These are phyloP conservation scores for Urosaurus nigricauda DNA, from an alignment of 2,797 vertebrate genomes.

Conservation along the genomic window DNA sequence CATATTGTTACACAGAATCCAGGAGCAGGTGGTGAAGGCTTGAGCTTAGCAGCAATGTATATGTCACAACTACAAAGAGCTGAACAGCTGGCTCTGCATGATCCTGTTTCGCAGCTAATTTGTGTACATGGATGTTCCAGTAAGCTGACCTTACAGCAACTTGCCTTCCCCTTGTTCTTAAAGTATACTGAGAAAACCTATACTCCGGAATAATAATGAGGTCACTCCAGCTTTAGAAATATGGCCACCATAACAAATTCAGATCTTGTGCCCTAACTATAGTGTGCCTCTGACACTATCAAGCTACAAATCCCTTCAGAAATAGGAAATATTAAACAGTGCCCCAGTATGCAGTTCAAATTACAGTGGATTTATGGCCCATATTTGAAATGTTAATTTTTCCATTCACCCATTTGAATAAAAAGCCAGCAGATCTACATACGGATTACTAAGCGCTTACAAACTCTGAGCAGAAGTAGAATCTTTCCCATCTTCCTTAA, in stretches of 20 bases:
- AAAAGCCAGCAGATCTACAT: not conserved
- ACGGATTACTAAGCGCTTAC: not conserved
- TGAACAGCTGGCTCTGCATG: constrained; percentile 25
- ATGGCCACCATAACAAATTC: not conserved
- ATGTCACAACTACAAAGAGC: constrained; percentile 12
- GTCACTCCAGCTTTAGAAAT: not conserved
- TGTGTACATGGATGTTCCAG: not conserved
- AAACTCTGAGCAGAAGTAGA: not conserved
- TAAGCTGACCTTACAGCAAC: not conserved
- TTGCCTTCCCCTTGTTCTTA: constrained; percentile 3
- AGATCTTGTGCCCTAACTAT: not conserved
- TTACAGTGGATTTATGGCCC: not conserved
- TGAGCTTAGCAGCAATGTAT: constrained; percentile 1
- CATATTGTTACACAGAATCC: not conserved
- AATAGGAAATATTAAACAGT: not conserved
- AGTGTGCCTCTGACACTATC: not conserved
- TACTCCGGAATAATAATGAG: not conserved
- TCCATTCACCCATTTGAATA: not conserved
- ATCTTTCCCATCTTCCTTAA: not conserved
- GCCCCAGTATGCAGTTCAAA: not conserved
- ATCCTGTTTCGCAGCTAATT: constrained; percentile 17
- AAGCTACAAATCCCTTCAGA: not conserved
- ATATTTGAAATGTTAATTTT: constrained; percentile 18
- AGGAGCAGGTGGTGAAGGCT: constrained; percentile 5
- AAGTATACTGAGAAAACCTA: not conserved